phyloP scores from a whole-genome alignment of 2,888 invertebrate genomes.

The Agrochola macilenta region DNA sequence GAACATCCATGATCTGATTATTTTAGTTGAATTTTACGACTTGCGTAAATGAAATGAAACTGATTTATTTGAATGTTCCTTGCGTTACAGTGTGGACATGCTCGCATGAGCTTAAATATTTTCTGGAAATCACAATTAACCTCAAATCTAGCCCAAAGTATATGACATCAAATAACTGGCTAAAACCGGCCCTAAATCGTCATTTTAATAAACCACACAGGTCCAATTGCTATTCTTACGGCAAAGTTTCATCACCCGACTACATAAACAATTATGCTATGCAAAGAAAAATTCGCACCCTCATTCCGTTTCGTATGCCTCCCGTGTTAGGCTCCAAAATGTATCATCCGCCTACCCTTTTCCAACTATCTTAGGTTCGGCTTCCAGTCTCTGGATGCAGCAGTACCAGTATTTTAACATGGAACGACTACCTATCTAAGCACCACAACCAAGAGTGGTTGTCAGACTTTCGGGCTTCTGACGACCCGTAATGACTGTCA shows the following conservation, averaged over 20 bases:
- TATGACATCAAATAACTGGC: not conserved
- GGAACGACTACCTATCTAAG: no score
- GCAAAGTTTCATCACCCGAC: not conserved
- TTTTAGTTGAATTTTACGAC: not conserved
- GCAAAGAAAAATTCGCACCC: not conserved
- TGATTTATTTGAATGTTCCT: not conserved
- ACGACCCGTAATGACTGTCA: not conserved
- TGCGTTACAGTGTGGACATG: not conserved
- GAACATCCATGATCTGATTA: not conserved
- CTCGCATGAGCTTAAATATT: not conserved
- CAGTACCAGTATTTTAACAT: not conserved
- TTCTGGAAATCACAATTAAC: not conserved
- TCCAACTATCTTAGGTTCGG: not conserved
- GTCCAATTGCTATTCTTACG: not conserved
- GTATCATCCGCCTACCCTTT: not conserved
- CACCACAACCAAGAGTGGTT: no score
- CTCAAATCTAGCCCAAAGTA: not conserved
- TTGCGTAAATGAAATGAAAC: not conserved
- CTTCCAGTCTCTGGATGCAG: not conserved
- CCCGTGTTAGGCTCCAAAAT: slow-evolving; percentile 5
- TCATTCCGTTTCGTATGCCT: not conserved
- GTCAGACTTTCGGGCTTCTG: no score
- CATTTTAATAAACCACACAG: not conserved
- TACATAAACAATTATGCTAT: not conserved
- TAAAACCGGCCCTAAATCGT: not conserved